Base-by-base conservation (phyloP, 2,888 invertebrate species). In the Agonopterix arenella region DNA sequence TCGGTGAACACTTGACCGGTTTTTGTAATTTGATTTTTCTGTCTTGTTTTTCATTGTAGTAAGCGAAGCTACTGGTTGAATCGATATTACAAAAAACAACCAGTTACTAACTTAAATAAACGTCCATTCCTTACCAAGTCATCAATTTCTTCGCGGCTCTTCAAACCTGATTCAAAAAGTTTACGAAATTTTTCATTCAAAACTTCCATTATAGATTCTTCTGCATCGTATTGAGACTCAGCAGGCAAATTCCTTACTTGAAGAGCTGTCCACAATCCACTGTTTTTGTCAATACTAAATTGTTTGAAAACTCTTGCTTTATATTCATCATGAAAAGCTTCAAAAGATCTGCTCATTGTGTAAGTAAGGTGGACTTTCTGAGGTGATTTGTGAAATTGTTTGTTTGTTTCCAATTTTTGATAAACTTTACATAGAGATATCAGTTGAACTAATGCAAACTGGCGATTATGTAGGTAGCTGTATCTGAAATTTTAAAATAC, bases 401-500 rank as follows among this genome's bases (percentile, higher is more conserved):
- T 41, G 3, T 68, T 58, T 0, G 47, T 54, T 50, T 76, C 70
- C 3, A 84, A 50, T 41, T 66, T 73, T 54, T 77, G 67, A 50
- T 81, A 82, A 4, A 71, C 68, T 49, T 69, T 66, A 55, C 80
- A 70, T 2, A 88, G 58, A 45, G 66, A 71, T 44, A 62, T 48
- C 7, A 80, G 48, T 54, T 80, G 80, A 13, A 62, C 58, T 41
- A 67, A 54, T 2, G 72, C 50, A n/a, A 79, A 58, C 37, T 70
- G 64, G 0, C 62, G 43, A 28, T 28, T 28, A 28, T 28, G 28
- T 28, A 28, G 28, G 28, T 7, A 1, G 5, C 5, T 28, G 28
- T 28, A 28, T 28, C 28, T 28, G 28, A 28, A 28, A 28, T 28
- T 28, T 5, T 28, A 28, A 1, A 28, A 28, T 28, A 18, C 18